phyloP scores from a whole-genome alignment of 2,797 vertebrate species.

The Chloroceryle amazona region DNA sequence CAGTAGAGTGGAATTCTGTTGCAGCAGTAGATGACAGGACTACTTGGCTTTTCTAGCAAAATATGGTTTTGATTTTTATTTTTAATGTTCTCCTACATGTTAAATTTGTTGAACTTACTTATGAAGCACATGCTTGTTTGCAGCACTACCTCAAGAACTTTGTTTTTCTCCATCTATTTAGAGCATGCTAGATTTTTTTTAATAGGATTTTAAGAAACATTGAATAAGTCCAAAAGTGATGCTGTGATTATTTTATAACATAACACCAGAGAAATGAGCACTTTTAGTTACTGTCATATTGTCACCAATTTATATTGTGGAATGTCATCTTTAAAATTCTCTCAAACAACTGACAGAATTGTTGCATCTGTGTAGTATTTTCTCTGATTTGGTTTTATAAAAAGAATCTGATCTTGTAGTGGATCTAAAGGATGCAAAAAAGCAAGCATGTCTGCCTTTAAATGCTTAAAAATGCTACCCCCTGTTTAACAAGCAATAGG shows the following conservation, averaged over 20 bases:
- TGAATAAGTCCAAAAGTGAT: background rate
- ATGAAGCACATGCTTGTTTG: accelerated
- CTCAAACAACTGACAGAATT: background rate
- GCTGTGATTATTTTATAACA: background rate
- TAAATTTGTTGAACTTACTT: background rate
- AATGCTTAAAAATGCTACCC: background rate
- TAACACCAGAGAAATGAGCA: background rate
- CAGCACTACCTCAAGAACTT: background rate
- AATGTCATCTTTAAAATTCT: background rate
- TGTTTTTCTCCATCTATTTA: background rate
- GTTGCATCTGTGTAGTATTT: background rate
- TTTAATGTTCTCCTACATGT: background rate
- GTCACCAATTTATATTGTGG: background rate
- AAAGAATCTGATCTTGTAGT: background rate
- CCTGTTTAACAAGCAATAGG: background rate
- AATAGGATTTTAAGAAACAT: background rate
- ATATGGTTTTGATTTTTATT: background rate
- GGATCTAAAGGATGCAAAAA: background rate
- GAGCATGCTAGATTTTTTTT: background rate
- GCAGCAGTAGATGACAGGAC: background rate
- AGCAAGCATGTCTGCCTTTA: background rate
- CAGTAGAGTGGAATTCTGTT: background rate
- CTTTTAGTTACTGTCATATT: background rate
- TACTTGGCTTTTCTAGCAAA: background rate
- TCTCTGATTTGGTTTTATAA: background rate